A percentile compares a stretch with the other conserved stretches of the same genome.
Conservation (phyloP, 2,888 invertebrate genomes). For the Aplocera efformata region DNA sequence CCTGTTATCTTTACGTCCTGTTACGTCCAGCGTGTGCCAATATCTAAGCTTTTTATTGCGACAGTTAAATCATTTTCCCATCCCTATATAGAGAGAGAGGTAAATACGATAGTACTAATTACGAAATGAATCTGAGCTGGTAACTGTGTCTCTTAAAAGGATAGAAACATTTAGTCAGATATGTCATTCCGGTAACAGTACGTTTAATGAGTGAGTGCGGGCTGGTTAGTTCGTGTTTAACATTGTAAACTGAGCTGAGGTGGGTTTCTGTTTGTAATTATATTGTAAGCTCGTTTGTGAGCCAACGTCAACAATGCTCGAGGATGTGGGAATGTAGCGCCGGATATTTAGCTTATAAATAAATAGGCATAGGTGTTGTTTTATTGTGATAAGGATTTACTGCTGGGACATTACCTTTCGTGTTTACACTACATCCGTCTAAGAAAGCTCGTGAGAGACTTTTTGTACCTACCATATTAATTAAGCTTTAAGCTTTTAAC, state of each 20-base stretch:
- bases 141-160: conserved; percentile 71
- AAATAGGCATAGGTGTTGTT: conserved; percentile 41
- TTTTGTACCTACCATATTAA: conserved; percentile 2
- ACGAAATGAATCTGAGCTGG: conserved; percentile 59
- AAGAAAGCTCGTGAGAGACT: conserved; percentile 3
- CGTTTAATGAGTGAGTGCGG: conserved; percentile 64
- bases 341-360: conserved; percentile 62
- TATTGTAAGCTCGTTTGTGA: conserved; percentile 49
- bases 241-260: conserved; percentile 52
- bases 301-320: conserved; percentile 32
- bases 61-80: conserved; percentile 45
- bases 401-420: conserved; percentile 29
- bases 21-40: conserved; percentile 7
- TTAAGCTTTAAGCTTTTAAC: neutral
- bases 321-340: conserved; percentile 41
- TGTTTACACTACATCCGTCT: conserved; percentile 11
- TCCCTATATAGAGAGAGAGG: conserved; percentile 51
- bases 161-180: conserved; percentile 72
- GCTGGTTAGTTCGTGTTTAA: conserved; percentile 62
- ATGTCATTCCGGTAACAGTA: conserved; percentile 71
- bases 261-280: conserved; percentile 58
- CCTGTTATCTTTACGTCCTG: neutral
- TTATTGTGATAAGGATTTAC: conserved; percentile 39
- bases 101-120: conserved; percentile 56
- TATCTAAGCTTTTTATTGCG: conserved; percentile 35